Conservation (phyloP, 2,888 invertebrate genomes). For the Platyscelio sp. region DNA sequence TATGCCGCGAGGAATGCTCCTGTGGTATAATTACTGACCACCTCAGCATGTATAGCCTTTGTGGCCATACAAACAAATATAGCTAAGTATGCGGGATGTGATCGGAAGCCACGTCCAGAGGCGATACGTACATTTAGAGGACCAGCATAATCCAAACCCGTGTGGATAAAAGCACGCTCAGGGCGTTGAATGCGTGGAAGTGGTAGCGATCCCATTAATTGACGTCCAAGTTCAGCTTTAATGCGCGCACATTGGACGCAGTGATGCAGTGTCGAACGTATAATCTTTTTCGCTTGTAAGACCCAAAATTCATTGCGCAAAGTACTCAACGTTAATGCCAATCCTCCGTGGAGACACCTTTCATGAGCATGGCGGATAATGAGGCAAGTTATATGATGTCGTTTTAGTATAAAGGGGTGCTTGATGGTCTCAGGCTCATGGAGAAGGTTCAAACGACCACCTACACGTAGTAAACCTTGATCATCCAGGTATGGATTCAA, state of each 20-base stretch:
- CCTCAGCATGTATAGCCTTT: background rate
- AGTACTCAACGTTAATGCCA: background rate
- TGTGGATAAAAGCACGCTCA: background rate
- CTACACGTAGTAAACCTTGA: background rate
- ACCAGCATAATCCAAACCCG: background rate
- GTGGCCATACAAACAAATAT: background rate
- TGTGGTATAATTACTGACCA: background rate
- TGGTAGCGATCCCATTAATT: background rate
- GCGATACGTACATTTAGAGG: background rate
- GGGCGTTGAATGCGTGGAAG: background rate
- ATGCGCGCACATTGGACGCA: background rate
- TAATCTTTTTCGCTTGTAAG: background rate
- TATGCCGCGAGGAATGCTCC: background rate
- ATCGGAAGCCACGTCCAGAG: background rate
- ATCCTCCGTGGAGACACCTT: slow-evolving; percentile 2
- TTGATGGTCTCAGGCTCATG: background rate
- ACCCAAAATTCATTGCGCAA: background rate
- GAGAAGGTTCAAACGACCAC: background rate
- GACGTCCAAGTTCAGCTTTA: no score
- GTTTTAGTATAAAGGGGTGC: background rate
- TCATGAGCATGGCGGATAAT: background rate
- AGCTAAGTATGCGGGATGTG: background rate
- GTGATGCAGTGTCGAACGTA: background rate
- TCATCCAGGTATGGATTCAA: background rate
- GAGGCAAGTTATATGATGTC: background rate